Evolutionary conservation across 2,113 vertebrate species (phyloP).

Genomic region (Proterorhinus semilunaris): DNA sequence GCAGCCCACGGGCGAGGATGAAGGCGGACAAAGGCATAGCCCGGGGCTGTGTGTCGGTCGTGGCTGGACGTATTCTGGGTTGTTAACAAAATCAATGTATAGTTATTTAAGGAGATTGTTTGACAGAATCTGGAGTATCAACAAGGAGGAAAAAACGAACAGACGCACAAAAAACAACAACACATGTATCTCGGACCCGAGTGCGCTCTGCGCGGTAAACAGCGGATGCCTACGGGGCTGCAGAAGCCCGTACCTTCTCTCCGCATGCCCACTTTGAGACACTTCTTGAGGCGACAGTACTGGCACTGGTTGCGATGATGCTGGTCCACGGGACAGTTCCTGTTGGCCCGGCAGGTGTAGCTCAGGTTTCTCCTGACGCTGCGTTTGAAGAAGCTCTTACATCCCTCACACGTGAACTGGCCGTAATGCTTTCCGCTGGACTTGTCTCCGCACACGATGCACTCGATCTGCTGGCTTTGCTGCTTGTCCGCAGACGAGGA

Average conservation of each 20-base stretch:
- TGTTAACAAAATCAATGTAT: not conserved
- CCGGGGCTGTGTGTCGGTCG: not conserved
- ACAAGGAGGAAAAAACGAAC: too few relatives aligned
- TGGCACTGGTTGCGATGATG: conserved; percentile 96
- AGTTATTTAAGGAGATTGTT: not conserved
- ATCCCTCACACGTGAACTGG: conserved; percentile 96
- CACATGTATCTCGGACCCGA: not conserved
- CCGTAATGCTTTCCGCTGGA: conserved; percentile 97
- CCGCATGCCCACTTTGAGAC: conserved; percentile 95
- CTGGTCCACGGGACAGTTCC: conserved; percentile 92
- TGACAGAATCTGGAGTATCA: too few relatives aligned
- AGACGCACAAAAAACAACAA: not conserved
- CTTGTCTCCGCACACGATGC: conserved; percentile 95
- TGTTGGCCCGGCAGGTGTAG: conserved; percentile 92
- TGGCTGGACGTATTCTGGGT: not conserved
- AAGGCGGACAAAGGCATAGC: conserved; percentile 21
- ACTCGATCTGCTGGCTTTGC: conserved; percentile 92
- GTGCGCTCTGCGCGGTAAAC: not conserved
- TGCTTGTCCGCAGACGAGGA: conserved; percentile 85
- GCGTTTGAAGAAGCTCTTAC: conserved; percentile 95
- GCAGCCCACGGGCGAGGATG: not conserved
- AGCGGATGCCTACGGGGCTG: not conserved
- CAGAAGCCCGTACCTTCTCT: conserved; percentile 81
- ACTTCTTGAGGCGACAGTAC: conserved; percentile 95
- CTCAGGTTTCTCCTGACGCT: conserved; percentile 89